Evolutionary conservation across 2,888 invertebrate genomes (phyloP).

Genomic region (Cantharis rustica): DNA sequence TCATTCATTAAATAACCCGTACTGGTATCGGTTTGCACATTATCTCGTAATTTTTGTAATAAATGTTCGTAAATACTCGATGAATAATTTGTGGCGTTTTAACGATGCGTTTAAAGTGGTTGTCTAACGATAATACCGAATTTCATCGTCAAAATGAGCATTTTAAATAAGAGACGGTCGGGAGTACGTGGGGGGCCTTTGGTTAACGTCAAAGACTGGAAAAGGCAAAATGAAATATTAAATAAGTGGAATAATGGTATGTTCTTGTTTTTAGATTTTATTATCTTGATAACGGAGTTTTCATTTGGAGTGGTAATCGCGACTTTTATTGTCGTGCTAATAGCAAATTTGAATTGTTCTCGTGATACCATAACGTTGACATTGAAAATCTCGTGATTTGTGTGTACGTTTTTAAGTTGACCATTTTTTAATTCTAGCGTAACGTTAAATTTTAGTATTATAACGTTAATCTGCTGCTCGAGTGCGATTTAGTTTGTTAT

Average conservation of each 20-base stretch:
- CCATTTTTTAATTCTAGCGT: background rate
- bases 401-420: background rate
- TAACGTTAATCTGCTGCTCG: background rate
- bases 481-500: background rate
- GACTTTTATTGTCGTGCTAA: background rate
- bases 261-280: slow-evolving; percentile 30
- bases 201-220: slow-evolving; percentile 56
- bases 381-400: background rate
- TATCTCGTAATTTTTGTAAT: background rate
- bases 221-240: slow-evolving; percentile 58
- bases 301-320: background rate
- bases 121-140: background rate
- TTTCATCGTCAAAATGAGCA: slow-evolving; percentile 22
- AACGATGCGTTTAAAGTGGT: background rate
- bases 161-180: slow-evolving; percentile 40
- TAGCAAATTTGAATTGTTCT: background rate
- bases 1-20: slow-evolving; percentile 18
- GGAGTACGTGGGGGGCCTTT: slow-evolving; percentile 55
- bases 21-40: background rate
- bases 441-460: background rate
- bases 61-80: background rate
- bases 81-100: slow-evolving; percentile 10
- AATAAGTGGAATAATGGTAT: slow-evolving; percentile 62
- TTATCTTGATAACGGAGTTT: background rate
- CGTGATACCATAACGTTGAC: background rate